These are phyloP conservation scores for Saturnia pavonia DNA, from an alignment of 2,888 invertebrate species.

Conservation along the genomic window DNA sequence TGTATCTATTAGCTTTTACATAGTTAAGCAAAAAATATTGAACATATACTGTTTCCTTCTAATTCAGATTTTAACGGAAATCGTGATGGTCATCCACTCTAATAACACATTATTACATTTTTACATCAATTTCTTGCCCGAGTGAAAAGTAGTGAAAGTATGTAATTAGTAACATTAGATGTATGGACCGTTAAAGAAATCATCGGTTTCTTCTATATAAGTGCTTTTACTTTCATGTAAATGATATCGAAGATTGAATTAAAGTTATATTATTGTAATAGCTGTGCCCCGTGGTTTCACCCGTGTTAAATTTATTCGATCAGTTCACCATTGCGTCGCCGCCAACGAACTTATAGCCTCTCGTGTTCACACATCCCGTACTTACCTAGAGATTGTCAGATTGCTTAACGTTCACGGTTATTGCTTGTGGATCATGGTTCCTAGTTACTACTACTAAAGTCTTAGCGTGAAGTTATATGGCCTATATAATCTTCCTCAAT, in stretches of 20 bases:
- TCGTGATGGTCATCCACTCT: constrained; percentile 4
- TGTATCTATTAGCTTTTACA: no score
- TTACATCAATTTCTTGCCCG: constrained; percentile 35
- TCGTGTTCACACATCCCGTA: no score
- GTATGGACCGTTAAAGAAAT: constrained; percentile 43
- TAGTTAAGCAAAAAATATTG: not conserved
- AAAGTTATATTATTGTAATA: not conserved
- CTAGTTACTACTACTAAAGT: no score
- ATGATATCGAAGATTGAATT: constrained; percentile 15
- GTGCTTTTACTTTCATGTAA: constrained; percentile 20
- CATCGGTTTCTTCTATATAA: constrained; percentile 22
- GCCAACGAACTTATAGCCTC: no score
- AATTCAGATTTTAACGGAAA: constrained; percentile 17
- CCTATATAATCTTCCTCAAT: no score
- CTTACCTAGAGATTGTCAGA: no score
- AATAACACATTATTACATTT: constrained; percentile 39
- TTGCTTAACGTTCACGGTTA: no score
- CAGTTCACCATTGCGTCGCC: no score
- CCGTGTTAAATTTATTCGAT: no score
- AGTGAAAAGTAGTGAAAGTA: constrained; percentile 59
- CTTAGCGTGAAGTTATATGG: no score
- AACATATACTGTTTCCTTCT: not conserved
- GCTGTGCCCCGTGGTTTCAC: no score
- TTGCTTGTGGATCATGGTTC: no score
- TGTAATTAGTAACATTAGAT: constrained; percentile 47